Evolutionary conservation across 2,113 vertebrate genomes (phyloP).

Genomic region (Gambusia affinis): DNA sequence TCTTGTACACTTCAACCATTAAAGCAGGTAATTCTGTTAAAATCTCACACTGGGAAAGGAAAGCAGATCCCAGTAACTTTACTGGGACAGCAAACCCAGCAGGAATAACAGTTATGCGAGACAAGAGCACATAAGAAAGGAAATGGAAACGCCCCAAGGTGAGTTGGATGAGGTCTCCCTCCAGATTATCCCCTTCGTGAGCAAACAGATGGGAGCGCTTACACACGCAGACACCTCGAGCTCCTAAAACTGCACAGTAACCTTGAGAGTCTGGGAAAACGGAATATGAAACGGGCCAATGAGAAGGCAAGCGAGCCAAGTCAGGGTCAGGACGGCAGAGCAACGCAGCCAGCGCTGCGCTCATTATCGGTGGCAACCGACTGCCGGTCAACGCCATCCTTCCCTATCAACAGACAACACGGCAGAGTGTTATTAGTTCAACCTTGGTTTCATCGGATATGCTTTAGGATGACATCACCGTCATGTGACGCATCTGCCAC

Average conservation of each 20-base stretch:
- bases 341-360: conserved; percentile 18
- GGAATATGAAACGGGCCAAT: conserved; percentile 63
- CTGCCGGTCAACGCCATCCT: conserved; percentile 27
- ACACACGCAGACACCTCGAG: conserved; percentile 47
- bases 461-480: conserved; percentile 54
- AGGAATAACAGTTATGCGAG: conserved; percentile 57
- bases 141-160: conserved; percentile 72
- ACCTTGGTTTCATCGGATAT: conserved; percentile 12
- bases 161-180: conserved; percentile 48
- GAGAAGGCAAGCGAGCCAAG: conserved; percentile 50
- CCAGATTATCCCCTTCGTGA: conserved; percentile 34
- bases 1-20: conserved; percentile 53
- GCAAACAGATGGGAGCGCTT: conserved; percentile 42
- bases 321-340: conserved; percentile 41
- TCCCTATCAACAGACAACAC: conserved; percentile 15
- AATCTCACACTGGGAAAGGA: conserved; percentile 50
- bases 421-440: conserved; percentile 19
- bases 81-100: conserved; percentile 46
- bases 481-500: conserved; percentile 47
- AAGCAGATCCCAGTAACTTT: conserved; percentile 32
- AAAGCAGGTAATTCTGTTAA: conserved; percentile 60
- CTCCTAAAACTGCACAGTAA: conserved; percentile 42
- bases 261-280: conserved; percentile 54
- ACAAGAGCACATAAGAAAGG: conserved; percentile 51
- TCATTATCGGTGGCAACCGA: conserved; percentile 55